Evolutionary conservation across 2,113 vertebrate species (phyloP).

Genomic region (Anoura caudifer): DNA sequence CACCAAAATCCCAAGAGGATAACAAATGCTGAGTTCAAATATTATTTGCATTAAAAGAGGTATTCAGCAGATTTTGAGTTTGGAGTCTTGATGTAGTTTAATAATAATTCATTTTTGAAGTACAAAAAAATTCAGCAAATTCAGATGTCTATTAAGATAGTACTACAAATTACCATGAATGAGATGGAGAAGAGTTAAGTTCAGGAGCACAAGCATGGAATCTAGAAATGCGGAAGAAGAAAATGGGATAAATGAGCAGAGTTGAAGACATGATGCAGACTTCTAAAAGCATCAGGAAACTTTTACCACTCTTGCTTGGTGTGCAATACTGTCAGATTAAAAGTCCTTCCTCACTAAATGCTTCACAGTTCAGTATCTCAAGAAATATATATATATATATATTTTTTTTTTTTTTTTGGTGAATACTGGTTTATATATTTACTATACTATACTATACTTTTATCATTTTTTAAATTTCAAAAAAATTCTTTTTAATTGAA

Average conservation of each 20-base stretch:
- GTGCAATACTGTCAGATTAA: neutral
- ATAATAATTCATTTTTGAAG: neutral
- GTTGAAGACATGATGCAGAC: neutral
- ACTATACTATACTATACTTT: too few species aligned
- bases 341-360: neutral
- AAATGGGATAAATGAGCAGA: neutral
- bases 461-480: too few species aligned
- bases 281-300: neutral
- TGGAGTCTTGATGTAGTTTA: neutral
- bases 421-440: neutral
- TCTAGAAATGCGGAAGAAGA: neutral
- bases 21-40: neutral
- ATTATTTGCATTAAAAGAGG: neutral
- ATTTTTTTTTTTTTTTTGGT: neutral
- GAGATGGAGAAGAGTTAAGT: neutral
- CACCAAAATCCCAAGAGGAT: neutral
- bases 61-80: neutral
- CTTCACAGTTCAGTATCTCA: neutral
- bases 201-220: neutral
- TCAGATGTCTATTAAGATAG: neutral
- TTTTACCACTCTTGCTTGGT: neutral
- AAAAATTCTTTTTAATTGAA: too few species aligned
- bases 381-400: too few species aligned
- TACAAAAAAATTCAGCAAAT: neutral
- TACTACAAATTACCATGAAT: neutral